Conservation (phyloP, 2,888 invertebrate genomes). For the Dolichomitus sp. region DNA sequence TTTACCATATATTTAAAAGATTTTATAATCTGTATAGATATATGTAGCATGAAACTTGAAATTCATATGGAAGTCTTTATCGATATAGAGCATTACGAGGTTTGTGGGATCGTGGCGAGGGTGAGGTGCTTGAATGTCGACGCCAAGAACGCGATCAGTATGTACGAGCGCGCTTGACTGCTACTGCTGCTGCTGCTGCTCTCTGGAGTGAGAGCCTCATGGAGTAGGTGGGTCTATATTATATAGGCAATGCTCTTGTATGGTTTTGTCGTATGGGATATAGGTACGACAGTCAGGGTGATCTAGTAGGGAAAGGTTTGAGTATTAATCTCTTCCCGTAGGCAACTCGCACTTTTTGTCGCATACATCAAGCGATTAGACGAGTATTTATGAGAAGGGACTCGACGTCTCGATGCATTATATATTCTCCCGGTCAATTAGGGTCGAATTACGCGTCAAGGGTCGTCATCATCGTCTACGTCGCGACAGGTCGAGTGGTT, state of each 20-base stretch:
- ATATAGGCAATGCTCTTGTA: constrained; percentile 24
- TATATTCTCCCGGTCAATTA: constrained; percentile 57
- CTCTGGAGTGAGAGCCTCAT: not conserved
- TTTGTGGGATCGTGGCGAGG: constrained; percentile 47
- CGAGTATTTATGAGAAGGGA: constrained; percentile 46
- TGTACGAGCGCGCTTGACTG: constrained; percentile 44
- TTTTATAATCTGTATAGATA: not conserved
- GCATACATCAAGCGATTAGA: constrained; percentile 49
- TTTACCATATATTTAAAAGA: not conserved
- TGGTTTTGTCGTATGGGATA: constrained; percentile 46
- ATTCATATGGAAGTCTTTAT: constrained; percentile 59
- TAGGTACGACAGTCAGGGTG: constrained; percentile 16
- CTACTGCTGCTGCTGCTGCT: constrained; percentile 24
- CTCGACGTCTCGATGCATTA: constrained; percentile 28
- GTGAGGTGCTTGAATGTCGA: constrained; percentile 50
- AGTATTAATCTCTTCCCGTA: constrained; percentile 40
- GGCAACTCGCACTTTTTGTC: constrained; percentile 49
- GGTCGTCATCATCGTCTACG: constrained; percentile 28
- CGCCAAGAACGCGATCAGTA: constrained; percentile 56
- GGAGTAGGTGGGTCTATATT: not conserved
- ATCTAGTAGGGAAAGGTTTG: constrained; percentile 17
- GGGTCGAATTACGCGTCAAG: constrained; percentile 51
- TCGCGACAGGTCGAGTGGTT: constrained; percentile 1
- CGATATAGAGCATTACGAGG: constrained; percentile 46
- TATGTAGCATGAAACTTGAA: constrained; percentile 34